Evolutionary conservation across 1,140 invertebrate species (phyloP), one percentile per base, ranked within the genome.

Genomic region (Delia radicum): DNA sequence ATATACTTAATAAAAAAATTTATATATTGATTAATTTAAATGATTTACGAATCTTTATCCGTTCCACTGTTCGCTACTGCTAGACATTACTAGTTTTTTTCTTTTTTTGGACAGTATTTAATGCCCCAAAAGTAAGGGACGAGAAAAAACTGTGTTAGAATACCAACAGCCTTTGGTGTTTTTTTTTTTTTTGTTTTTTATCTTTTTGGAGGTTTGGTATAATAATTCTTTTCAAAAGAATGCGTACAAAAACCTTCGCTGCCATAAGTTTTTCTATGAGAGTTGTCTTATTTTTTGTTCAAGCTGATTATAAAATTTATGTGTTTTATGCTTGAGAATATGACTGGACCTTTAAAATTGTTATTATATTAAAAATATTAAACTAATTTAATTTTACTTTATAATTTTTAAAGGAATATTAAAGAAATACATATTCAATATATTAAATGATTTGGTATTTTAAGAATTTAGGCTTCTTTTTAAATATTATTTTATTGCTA

Each of bases 161-260:
- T 21, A 55, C 48, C 48, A 55, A 55, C 21, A 55, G 48, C 48
- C 48, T 18, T 55, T 55, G 46, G 18, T 55, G 4, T 21, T 55
- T 55, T 55, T 7, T 55, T 48, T 48, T 48, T 48, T 48, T 15
- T 42, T 3, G 3, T 55, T 55, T 55, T 55, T 55, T 55, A 21
- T 5, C 2, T 55, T 33, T 69, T 33, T 69, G 62, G 21, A 7
- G 13, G 26, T 69, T 33, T 31, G 65, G 29, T n/a, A 33, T 69
- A 69, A 69, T 69, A 69, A 69, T 69, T 69, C 65, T 69, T 69
- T 69, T 69, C 2, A 69, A 69, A 69, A 33, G 65, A 69, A 37
- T 69, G 29, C 65, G 29, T 33, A 69, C 26, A 33, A 69, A 33
- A 69, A 69, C 65, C 37, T 69, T 69, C 65, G 21, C 65, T 24